Evolutionary conservation across 2,797 vertebrate species (phyloP), one percentile per base, ranked within the genome.

Genomic region (Coluber constrictor): DNA sequence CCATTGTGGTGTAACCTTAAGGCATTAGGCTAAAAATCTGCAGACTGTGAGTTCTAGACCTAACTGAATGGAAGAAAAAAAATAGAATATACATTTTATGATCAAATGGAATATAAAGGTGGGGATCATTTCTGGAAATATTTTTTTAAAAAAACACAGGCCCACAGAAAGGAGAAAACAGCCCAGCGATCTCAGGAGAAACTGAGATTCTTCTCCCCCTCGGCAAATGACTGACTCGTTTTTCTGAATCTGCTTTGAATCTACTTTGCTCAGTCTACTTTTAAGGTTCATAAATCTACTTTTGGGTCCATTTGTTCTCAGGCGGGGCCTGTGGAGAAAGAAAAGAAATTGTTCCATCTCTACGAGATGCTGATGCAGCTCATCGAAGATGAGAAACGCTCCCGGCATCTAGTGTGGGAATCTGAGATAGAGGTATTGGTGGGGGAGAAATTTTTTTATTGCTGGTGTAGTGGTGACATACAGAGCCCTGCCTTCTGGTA

Each of bases 401-500:
- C 98, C 63, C 94, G 96, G 86, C 96, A 97, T 11, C 96, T 94
- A 89, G 97, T 97, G 60, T 96, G 94, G 96, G 97, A 97, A 57
- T 98, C 98, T 0, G 97, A 98, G 96, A 97, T 97, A 93, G 98
- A 98, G 98, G 98, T 98, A 96, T 51, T 1, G 2, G 27, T 55
- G 27, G 29, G 3, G 51, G 61, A 88, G 9, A 3, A 0, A 2
- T 61, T 37, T 86, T 32, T 43, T 37, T 18, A 43, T 43, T 10
- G 74, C 18, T 79, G 37, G 37, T 1, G 51, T 54, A 54, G 51
- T 54, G 8, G 9, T 54, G 74, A 18, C 5, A 8, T 23, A 23
- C 8, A 37, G 18, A 43, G 8, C 3, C 32, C 16, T 74, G 32
- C 16, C 13, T 74, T 74, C 15, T 32, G n/a, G 16, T 74, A 37